Evolutionary conservation across 1,140 invertebrate species (phyloP), one percentile per base, ranked within the genome.

Genomic region (Conus betulinus): DNA sequence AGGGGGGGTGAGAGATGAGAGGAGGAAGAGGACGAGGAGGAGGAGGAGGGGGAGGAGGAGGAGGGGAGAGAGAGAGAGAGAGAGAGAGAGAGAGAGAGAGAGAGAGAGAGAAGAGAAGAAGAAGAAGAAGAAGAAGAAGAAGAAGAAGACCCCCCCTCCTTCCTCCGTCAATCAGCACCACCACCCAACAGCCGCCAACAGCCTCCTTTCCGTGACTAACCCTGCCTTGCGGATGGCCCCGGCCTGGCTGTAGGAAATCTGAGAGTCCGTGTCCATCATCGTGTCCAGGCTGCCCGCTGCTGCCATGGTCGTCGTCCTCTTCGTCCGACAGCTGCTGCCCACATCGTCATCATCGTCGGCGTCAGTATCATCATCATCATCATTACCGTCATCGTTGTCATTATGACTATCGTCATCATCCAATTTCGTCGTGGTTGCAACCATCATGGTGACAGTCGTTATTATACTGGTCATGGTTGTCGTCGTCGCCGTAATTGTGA

Each of bases 171-270:
- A 39, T 39, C 39, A 39, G 39, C 39, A 39, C 0, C 39, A 39
- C 39, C 39, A 39, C 39, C 39, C 39, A 39, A 39, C 39, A 39
- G 39, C 39, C 39, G 39, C 39, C 39, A 39, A 39, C 39, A 39
- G 39, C 39, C 39, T 0, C 39, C 39, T 3, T 39, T 39, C 8
- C 27, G 15, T 79, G 13, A 96, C 97, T 97, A 96, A 99, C 98
- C 99, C 99, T 91, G 98, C 98, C 96, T 99, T 99, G 91, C 99
- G 96, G 88, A 99, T 98, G 90, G 98, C 98, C 89, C 98, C 98
- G 67, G 98, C 99, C 95, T 98, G 99, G 96, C 99, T 98, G 96
- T 89, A 92, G 87, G 98, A 98, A 85, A 98, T 89, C 84, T 94
- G 93, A 52, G 94, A 94, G 57, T 94, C 93, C 17, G 93, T 91